phyloP scores from a whole-genome alignment of 2,113 vertebrate species.

The Garra rufa region DNA sequence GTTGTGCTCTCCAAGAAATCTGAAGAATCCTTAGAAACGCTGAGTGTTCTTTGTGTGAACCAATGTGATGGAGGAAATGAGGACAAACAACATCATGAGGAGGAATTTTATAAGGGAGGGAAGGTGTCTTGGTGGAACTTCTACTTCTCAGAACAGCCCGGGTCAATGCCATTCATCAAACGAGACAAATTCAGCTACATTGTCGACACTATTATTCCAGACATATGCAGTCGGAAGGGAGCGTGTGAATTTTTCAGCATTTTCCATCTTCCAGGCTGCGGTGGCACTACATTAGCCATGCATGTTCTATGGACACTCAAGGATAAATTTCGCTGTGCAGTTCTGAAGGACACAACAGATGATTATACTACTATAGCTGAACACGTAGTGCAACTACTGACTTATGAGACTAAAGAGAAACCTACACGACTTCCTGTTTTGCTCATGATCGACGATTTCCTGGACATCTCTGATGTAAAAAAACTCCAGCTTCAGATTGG shows the following conservation, averaged over 20 bases:
- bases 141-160: too few species aligned
- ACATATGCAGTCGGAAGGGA: constrained; percentile 49
- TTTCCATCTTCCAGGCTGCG: constrained; percentile 82
- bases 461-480: constrained; percentile 75
- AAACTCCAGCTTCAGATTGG: constrained; percentile 77
- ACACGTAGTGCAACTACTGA: constrained; percentile 77
- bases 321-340: constrained; percentile 77
- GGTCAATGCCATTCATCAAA: constrained; percentile 83
- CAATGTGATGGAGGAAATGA: too few species aligned
- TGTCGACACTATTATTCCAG: constrained; percentile 60
- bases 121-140: too few species aligned
- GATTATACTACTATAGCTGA: constrained; percentile 71
- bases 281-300: constrained; percentile 83
- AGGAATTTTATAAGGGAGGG: too few species aligned
- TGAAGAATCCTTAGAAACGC: constrained; percentile 70
- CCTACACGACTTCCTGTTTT: constrained; percentile 75
- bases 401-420: constrained; percentile 61
- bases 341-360: constrained; percentile 73
- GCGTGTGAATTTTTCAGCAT: constrained; percentile 77
- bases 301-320: constrained; percentile 80
- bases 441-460: constrained; percentile 85
- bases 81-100: too few species aligned
- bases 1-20: constrained; percentile 75
- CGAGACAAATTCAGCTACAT: constrained; percentile 78
- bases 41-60: constrained; percentile 83